These are phyloP conservation scores for Corythoichthys haematopterus DNA, from an alignment of 2,113 vertebrate genomes.

Conservation along the genomic window DNA sequence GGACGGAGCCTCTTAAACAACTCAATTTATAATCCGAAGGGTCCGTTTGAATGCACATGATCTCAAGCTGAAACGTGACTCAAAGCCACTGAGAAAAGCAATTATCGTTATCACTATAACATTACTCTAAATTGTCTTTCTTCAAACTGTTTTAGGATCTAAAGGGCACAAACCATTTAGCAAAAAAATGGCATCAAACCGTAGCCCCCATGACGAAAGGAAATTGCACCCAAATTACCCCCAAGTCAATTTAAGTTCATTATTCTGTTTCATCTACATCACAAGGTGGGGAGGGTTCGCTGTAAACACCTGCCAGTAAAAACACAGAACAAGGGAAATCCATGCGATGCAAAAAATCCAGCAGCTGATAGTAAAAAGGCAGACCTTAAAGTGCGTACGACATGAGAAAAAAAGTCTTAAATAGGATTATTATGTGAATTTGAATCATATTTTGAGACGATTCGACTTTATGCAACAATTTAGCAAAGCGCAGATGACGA, in stretches of 20 bases:
- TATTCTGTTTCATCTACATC: slow-evolving; percentile 47
- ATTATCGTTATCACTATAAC: slow-evolving; percentile 1
- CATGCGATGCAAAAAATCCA: not conserved
- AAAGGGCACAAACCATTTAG: slow-evolving; percentile 50
- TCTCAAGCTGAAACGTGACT: not conserved
- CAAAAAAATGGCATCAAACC: slow-evolving; percentile 64
- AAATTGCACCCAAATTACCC: slow-evolving; percentile 67
- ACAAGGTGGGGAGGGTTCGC: not conserved
- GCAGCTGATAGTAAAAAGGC: not conserved
- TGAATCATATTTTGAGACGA: too few species aligned
- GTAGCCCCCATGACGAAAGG: slow-evolving; percentile 52
- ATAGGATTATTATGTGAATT: too few species aligned
- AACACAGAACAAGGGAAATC: not conserved
- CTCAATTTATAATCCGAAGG: not conserved
- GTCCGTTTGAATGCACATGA: not conserved
- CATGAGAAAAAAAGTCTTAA: too few species aligned
- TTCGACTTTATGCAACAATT: too few species aligned
- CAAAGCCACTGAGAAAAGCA: not conserved
- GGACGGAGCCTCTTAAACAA: not conserved
- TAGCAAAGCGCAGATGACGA: too few species aligned
- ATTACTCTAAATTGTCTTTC: slow-evolving; percentile 36
- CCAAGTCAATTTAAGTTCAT: slow-evolving; percentile 58
- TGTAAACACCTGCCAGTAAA: not conserved
- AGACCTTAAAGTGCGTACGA: too few species aligned
- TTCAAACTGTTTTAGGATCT: slow-evolving; percentile 23